phyloP scores from a whole-genome alignment of 1,140 invertebrate genomes.

The Calliphora vicina region DNA sequence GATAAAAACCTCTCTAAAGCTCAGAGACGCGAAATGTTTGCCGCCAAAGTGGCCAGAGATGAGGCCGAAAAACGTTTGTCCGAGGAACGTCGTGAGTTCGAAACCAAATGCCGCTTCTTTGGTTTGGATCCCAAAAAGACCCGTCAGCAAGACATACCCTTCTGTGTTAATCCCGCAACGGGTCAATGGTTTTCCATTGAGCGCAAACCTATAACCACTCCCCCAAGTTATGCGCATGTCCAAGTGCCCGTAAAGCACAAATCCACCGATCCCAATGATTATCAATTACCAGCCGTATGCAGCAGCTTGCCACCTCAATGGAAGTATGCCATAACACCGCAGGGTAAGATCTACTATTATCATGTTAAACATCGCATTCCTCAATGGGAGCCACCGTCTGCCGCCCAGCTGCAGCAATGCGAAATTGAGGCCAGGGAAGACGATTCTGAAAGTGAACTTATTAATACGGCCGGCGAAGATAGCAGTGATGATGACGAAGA shows the following conservation, averaged over 20 bases:
- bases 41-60: conserved; percentile 73
- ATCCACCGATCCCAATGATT: conserved; percentile 47
- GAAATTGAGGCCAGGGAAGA: neutral
- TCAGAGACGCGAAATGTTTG: conserved; percentile 76
- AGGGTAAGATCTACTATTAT: conserved; percentile 91
- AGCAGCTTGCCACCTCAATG: conserved; percentile 79
- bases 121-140: conserved; percentile 69
- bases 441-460: conserved; percentile 42
- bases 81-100: conserved; percentile 71
- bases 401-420: conserved; percentile 30
- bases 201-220: conserved; percentile 60
- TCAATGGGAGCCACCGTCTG: conserved; percentile 86
- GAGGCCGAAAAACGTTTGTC: conserved; percentile 71
- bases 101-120: conserved; percentile 69
- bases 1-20: conserved; percentile 49
- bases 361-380: conserved; percentile 82
- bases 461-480: neutral
- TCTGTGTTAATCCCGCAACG: conserved; percentile 69
- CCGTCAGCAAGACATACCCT: conserved; percentile 68
- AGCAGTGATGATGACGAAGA: conserved; percentile 38
- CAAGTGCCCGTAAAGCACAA: conserved; percentile 56
- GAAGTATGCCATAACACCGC: conserved; percentile 81
- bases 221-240: conserved; percentile 52
- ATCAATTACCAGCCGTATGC: conserved; percentile 67
- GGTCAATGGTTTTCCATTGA: conserved; percentile 68